Evolutionary conservation across 2,797 vertebrate species (phyloP), one percentile per base, ranked within the genome.

Genomic region (Enteromius treurensis): DNA sequence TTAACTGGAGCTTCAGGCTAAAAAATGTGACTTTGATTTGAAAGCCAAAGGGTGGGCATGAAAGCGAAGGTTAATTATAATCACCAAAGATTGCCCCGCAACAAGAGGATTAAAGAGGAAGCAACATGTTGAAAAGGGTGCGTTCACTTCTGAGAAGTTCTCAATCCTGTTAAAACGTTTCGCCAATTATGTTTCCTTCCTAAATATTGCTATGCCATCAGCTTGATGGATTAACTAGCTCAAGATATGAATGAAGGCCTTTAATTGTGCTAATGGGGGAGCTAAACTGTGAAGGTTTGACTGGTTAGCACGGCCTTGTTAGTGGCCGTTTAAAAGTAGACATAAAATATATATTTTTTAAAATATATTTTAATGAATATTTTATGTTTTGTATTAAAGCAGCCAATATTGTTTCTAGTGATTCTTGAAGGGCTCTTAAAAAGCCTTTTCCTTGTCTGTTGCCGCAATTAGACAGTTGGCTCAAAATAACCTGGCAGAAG

Each of bases 401-500:
- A 2, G 29, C 29, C 29, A 8, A 55, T 3, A 4, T 14, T 11
- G 21, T 32, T 78, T 29, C 42, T 19, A 34, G 40, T 34, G 10
- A 64, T 78, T 65, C 32, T 42, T 13, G 10, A 15, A 32, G 23
- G 7, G n/a, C 15, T 42, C 23, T 77, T 77, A 45, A 47, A 45
- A 60, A 26, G 21, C 32, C 6, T 3, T 49, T 23, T 49, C 71
- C 71, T 34, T 23, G 29, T 75, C 6, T 75, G 11, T 2, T 15
- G 49, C 32, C 0, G 10, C 65, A 78, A 49, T 78, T 65, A 78
- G 10, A 49, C 21, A 42, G 60, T 78, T 49, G 17, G 40, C 76
- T 78, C 76, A 64, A 78, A 78, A 65, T 78, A 78, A 78, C 58
- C 23, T 78, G 42, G 76, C 60, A 65, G 60, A 58, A 62, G 40